These are phyloP conservation scores for Ophion costatus DNA, from an alignment of 2,888 invertebrate genomes.

Conservation along the genomic window DNA sequence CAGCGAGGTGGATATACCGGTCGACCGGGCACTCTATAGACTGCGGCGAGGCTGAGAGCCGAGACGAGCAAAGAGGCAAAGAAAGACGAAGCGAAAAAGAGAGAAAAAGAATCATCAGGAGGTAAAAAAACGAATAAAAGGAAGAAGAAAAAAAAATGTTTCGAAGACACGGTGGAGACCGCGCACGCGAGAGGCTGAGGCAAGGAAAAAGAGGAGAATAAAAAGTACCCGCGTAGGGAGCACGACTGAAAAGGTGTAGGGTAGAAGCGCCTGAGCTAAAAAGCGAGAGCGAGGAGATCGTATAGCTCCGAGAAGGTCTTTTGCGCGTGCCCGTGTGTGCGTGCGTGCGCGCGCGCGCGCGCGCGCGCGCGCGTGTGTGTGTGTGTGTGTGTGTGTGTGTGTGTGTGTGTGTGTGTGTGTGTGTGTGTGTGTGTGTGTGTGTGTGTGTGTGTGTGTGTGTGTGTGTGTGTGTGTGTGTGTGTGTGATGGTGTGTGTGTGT, in stretches of 20 bases:
- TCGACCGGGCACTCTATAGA: constrained; percentile 60
- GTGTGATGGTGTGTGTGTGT: not conserved
- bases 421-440: too few species aligned
- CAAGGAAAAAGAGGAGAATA: constrained; percentile 22
- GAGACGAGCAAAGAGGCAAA: constrained; percentile 41
- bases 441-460: not conserved
- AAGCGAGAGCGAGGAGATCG: constrained; percentile 41
- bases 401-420: too few species aligned
- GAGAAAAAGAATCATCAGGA: constrained; percentile 41
- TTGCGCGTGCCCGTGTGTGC: constrained; percentile 7
- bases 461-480: not conserved
- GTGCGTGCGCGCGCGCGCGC: not conserved
- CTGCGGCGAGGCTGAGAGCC: constrained; percentile 61
- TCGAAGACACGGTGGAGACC: constrained; percentile 44
- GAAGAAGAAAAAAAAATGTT: constrained; percentile 26
- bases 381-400: constrained; percentile 1
- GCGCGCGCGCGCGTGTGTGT: constrained; percentile 5
- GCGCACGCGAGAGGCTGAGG: constrained; percentile 38
- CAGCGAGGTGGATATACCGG: constrained; percentile 54
- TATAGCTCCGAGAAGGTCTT: constrained; percentile 29
- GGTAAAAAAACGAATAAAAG: not conserved
- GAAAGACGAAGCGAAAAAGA: constrained; percentile 46
- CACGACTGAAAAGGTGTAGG: constrained; percentile 55
- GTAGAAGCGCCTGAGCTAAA: constrained; percentile 53
- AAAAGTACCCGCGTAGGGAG: constrained; percentile 35